Conservation (phyloP, 2,113 vertebrate genomes). For the Corythoichthys haematopterus region DNA sequence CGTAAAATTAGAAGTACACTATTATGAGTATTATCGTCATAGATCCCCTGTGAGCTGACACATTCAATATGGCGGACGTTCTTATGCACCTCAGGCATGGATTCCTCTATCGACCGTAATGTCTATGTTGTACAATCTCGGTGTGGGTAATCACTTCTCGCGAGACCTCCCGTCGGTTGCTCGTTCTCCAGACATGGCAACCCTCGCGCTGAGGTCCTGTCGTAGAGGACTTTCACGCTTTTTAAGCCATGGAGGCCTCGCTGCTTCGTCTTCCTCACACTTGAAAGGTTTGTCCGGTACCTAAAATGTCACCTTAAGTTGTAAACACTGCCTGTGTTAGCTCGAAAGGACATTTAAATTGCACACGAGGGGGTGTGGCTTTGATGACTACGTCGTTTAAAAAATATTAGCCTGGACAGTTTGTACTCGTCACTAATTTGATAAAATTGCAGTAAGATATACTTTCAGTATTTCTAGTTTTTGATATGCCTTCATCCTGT, state of each 20-base stretch:
- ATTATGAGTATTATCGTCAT: too few species aligned
- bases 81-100: neutral
- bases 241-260: constrained; percentile 50
- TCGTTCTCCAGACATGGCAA: constrained; percentile 67
- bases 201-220: constrained; percentile 58
- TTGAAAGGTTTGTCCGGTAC: constrained; percentile 53
- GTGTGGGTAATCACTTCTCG: constrained; percentile 40
- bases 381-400: constrained; percentile 26
- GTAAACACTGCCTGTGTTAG: neutral
- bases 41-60: neutral
- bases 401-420: constrained; percentile 14
- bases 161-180: constrained; percentile 51
- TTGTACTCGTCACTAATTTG: constrained; percentile 13
- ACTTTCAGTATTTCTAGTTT: neutral
- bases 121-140: too few species aligned
- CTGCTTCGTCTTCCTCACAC: constrained; percentile 29
- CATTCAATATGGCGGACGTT: neutral
- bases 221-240: constrained; percentile 63
- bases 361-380: constrained; percentile 59
- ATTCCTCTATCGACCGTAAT: neutral
- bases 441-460: neutral
- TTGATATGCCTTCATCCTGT: neutral
- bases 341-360: constrained; percentile 5
- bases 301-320: neutral
- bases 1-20: too few species aligned